A percentile compares a stretch with the other conserved stretches of the same genome.
Conservation (phyloP, 2,888 invertebrate species). For the Acleris cristana region DNA sequence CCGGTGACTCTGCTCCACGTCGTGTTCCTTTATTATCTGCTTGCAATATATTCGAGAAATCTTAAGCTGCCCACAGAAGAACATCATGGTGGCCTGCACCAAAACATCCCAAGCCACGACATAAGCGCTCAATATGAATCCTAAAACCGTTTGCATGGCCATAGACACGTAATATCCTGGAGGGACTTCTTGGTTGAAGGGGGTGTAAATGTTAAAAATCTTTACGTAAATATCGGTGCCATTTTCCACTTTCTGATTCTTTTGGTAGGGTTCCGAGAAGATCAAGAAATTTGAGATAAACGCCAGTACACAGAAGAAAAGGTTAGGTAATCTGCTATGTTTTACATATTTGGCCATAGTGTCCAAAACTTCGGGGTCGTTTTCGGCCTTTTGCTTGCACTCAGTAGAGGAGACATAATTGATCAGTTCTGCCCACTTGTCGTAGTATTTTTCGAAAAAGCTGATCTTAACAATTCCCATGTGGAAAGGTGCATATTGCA, state of each 20-base stretch:
- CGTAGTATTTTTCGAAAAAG: conserved; percentile 57
- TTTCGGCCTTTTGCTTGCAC: conserved; percentile 47
- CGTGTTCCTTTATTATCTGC: conserved; percentile 44
- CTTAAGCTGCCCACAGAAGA: conserved; percentile 65
- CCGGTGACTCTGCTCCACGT: conserved; percentile 44
- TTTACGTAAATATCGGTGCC: conserved; percentile 56
- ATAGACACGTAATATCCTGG: conserved; percentile 63
- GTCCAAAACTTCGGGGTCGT: conserved; percentile 42
- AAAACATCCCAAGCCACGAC: conserved; percentile 65
- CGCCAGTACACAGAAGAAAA: conserved; percentile 59
- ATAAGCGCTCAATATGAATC: conserved; percentile 57
- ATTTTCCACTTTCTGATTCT: conserved; percentile 54
- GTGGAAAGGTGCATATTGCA: conserved; percentile 66
- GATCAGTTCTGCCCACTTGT: conserved; percentile 58
- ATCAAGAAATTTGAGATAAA: conserved; percentile 59
- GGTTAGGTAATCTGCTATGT: conserved; percentile 56
- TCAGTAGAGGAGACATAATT: conserved; percentile 57
- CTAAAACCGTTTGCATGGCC: conserved; percentile 59
- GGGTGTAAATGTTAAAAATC: conserved; percentile 55
- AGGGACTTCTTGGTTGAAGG: conserved; percentile 54
- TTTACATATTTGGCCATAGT: conserved; percentile 54
- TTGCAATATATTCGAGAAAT: conserved; percentile 53
- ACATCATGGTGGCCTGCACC: conserved; percentile 64
- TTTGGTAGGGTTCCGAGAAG: conserved; percentile 61
- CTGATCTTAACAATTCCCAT: conserved; percentile 60